These are phyloP conservation scores for Semotilus atromaculatus DNA, from an alignment of 2,797 vertebrate genomes.

Conservation along the genomic window DNA sequence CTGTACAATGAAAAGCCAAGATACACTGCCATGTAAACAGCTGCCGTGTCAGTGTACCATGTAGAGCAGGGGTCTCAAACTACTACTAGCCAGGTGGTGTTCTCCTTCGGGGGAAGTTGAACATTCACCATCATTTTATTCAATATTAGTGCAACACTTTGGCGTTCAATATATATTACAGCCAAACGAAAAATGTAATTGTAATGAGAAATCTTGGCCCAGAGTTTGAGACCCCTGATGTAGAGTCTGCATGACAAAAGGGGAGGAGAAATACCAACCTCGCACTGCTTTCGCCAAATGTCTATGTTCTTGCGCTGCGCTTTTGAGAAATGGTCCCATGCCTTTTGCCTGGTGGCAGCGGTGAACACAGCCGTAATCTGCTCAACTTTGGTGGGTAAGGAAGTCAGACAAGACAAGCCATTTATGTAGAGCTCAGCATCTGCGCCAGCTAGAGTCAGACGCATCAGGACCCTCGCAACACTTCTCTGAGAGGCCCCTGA, in stretches of 20 bases:
- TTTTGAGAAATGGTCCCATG: constrained; percentile 99
- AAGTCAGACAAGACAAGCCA: constrained; percentile 98
- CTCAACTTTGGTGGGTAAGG: constrained; percentile 97
- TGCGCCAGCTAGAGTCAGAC: constrained; percentile 80
- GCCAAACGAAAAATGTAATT: not conserved
- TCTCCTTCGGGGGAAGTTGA: constrained; percentile 1
- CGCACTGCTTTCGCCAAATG: constrained; percentile 98
- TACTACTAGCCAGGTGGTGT: constrained; percentile 6
- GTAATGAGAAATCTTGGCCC: constrained; percentile 5
- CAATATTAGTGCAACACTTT: not conserved
- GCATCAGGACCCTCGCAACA: constrained; percentile 75
- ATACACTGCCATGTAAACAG: constrained; percentile 57
- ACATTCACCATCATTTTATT: not conserved
- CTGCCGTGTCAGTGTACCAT: constrained; percentile 47
- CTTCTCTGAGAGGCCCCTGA: constrained; percentile 55
- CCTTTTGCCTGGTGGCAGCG: constrained; percentile 98
- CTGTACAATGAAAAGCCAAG: constrained; percentile 51
- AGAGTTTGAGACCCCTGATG: constrained; percentile 63
- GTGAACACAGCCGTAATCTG: constrained; percentile 99
- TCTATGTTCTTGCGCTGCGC: constrained; percentile 99
- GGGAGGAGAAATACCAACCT: constrained; percentile 89
- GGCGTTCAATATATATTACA: not conserved
- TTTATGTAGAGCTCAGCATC: constrained; percentile 92
- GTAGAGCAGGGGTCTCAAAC: constrained; percentile 37
- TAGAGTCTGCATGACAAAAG: constrained; percentile 80